phyloP scores from a whole-genome alignment of 64 coral and sea anemone genomes.

The Catalaphyllia jardinei region DNA sequence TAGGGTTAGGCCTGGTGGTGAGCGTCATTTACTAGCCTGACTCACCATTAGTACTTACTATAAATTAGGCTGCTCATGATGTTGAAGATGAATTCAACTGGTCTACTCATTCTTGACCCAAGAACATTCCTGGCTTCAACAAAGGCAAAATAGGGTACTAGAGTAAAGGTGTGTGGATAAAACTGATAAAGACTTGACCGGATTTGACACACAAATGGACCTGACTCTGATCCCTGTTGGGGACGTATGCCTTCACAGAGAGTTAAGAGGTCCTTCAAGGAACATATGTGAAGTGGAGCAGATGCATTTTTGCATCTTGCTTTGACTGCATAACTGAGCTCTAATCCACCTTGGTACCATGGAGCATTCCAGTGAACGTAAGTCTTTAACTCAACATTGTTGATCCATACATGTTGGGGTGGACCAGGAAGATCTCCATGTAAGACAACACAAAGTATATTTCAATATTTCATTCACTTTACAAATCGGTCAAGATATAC shows the following conservation, averaged over 20 bases:
- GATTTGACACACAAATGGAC: not conserved
- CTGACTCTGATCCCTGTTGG: not conserved
- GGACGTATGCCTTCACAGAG: not conserved
- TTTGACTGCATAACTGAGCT: constrained; percentile 11
- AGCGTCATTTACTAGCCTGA: too few relatives aligned
- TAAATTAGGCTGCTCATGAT: not conserved
- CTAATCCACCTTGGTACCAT: not conserved
- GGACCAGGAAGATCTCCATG: constrained; percentile 27
- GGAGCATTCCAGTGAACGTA: constrained; percentile 18
- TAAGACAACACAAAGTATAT: not conserved
- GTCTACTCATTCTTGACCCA: not conserved
- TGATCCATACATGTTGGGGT: constrained; percentile 15
- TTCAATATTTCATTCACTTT: not conserved
- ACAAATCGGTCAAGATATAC: too few relatives aligned
- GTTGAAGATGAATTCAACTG: not conserved
- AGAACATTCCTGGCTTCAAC: constrained; percentile 23
- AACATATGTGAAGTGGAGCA: not conserved
- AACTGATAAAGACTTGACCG: not conserved
- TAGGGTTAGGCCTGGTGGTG: too few relatives aligned
- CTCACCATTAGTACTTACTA: not conserved
- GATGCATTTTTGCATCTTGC: constrained; percentile 15
- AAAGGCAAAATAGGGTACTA: not conserved
- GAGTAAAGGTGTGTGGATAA: too few relatives aligned
- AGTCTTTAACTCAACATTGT: constrained; percentile 22
- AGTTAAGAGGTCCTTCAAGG: not conserved